phyloP scores from a whole-genome alignment of 1,140 invertebrate species.

The Aphelinus atriplicis region DNA sequence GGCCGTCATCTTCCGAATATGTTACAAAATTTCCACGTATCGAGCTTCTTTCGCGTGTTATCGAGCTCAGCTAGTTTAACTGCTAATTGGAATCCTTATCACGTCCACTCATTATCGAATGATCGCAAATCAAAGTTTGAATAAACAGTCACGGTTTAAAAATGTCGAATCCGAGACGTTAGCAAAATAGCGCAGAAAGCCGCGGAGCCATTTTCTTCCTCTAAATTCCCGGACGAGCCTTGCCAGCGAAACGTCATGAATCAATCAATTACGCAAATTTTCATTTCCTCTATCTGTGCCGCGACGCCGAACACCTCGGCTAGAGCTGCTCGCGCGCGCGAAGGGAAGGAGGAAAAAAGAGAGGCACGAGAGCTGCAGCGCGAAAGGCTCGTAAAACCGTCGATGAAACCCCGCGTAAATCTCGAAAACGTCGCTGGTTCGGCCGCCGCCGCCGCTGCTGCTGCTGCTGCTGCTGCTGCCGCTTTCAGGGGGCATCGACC shows the following conservation, averaged over 20 bases:
- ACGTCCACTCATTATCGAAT: too few species aligned
- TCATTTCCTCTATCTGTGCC: constrained; percentile 25
- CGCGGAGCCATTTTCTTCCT: neutral
- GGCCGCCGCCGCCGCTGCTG: neutral
- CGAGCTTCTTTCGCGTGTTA: too few species aligned
- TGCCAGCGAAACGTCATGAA: constrained; percentile 6
- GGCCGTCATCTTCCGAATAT: too few species aligned
- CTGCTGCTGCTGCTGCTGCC: neutral
- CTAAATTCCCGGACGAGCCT: neutral
- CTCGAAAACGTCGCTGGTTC: constrained; percentile 37
- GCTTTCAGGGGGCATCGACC: constrained; percentile 39
- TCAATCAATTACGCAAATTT: constrained; percentile 42
- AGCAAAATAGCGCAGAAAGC: constrained; percentile 3
- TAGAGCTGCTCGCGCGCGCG: neutral
- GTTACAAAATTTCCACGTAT: too few species aligned
- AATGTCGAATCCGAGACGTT: neutral
- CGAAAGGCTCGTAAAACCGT: constrained; percentile 34
- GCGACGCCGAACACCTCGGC: neutral
- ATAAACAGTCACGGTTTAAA: too few species aligned
- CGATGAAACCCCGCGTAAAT: constrained; percentile 37
- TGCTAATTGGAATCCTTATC: too few species aligned
- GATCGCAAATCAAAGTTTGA: too few species aligned
- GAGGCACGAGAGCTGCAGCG: constrained; percentile 1
- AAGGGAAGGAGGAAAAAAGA: neutral
- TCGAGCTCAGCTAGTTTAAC: too few species aligned